Base-by-base conservation (phyloP, 1,140 invertebrate genomes). In the Armadillidium nasatum region DNA sequence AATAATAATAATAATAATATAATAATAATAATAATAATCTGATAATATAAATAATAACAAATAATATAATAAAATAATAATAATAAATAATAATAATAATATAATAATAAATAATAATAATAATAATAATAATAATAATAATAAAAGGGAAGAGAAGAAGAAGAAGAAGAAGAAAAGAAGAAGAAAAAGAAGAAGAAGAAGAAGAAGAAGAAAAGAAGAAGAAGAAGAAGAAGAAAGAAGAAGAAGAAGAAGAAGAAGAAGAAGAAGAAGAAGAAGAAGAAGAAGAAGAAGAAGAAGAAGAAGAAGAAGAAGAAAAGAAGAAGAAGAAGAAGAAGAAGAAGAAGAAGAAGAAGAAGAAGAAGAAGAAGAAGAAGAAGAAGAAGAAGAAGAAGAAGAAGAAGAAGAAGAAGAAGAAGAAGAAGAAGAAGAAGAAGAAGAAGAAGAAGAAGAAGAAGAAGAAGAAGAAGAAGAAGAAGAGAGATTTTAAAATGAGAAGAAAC, bases 341-440 rank as follows among this genome's bases (percentile, higher is more conserved):
- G 19, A 72, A 13, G 23, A 4, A 11, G 22, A 9, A 33, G n/a
- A 11, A 7, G 71, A 33, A 43, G 45, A 43, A 72, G 10, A 21
- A 22, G 21, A 21, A 21, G 10, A 70, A 10, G 21, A 21, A 70
- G 21, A 70, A 10, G 10, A 22, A 70, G 21, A 21, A 22, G 23
- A 21, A 70, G 68, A 10, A 46, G 54, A 46, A 45, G 71, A 46
- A 46, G 9, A 46, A 72, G 72, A 60, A 60, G 43, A 33, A 60
- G 46, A 60, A 33, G 22, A 23, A 60, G 50, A 73, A 22, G 43
- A n/a, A 54, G 45, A 60, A n/a, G 67, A 22, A 73, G 72, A 60
- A 21, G n/a, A 10, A 23, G 4, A 60, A 21, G 21, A 43, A 44
- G 23, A 33, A 10, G 11, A 44, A 44, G 33, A 33, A 44, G 21